Base-by-base conservation (phyloP, 2,113 vertebrate genomes). In the Neomonachus schauinslandi region DNA sequence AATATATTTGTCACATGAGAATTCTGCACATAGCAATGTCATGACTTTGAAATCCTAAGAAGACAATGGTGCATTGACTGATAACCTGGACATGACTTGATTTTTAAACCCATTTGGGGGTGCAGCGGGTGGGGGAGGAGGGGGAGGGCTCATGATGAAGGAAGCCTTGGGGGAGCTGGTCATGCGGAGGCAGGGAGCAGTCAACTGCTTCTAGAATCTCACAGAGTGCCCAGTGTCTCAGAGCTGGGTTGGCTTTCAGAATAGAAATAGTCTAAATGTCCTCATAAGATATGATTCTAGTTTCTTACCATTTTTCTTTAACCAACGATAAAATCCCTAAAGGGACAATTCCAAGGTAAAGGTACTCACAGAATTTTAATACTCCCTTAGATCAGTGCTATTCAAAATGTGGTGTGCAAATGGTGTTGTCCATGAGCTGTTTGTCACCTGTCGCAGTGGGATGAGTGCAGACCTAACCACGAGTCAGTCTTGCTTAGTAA, bases 21-120 rank as follows among this genome's bases (percentile, higher is more conserved):
- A 85, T 95, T 95, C 77, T 82, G 49, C 51, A 77, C 88, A 51
- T 59, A 83, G 67, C 82, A 71, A 42, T 22, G 28, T 22, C 51
- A 65, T 49, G 36, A 36, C 61, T 88, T 84, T 80, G 55, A 92
- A 84, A 89, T 84, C 49, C 71, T 22, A 65, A 15, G 36, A 80
- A 71, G 79, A 97, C 94, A 95, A 94, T 76, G 49, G 74, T 16
- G 55, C 69, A 87, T 84, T 96, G 95, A 97, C 26, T 49, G 80
- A 39, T 95, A 72, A 87, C 89, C 83, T 93, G 89, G 28, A 19
- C 72, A 33, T 82, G 77, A 92, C 61, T 86, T 69, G n/a, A 10
- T 0, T 59, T 79, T 87, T 83, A 36, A 84, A 55, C 14, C 31
- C n/a, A 31, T 69, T 39, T 1, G 0, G 9, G 33, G 28, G 39